These are phyloP conservation scores for Lates japonicus DNA, from an alignment of 2,797 vertebrate species.

Conservation along the genomic window DNA sequence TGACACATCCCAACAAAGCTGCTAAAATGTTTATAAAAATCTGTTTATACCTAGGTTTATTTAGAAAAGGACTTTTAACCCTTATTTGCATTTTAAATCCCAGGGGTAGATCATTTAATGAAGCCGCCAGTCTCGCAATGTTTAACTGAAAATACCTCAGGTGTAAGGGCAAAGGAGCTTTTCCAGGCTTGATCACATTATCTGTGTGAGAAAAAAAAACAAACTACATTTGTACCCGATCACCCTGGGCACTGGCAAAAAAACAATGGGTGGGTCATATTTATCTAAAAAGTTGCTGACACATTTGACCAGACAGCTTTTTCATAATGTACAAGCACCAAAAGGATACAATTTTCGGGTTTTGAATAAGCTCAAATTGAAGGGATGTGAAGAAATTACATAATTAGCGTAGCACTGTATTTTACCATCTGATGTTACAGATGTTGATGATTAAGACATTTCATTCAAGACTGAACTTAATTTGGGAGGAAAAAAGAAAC, in stretches of 20 bases:
- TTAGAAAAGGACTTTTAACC: not conserved
- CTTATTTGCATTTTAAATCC: slow-evolving; percentile 3
- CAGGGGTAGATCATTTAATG: slow-evolving; percentile 15
- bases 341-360: slow-evolving; percentile 3
- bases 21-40: slow-evolving; percentile 9
- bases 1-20: slow-evolving; percentile 4
- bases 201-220: slow-evolving; percentile 9
- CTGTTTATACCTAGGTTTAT: not conserved
- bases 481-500: slow-evolving; percentile 2
- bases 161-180: not conserved
- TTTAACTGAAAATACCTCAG: slow-evolving; percentile 35
- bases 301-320: slow-evolving; percentile 37
- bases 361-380: slow-evolving; percentile 27
- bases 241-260: slow-evolving; percentile 25
- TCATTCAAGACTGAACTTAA: slow-evolving; percentile 42
- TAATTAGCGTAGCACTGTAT: not conserved
- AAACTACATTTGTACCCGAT: slow-evolving; percentile 39
- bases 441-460: slow-evolving; percentile 47
- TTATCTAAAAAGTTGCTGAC: slow-evolving; percentile 29
- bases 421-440: slow-evolving; percentile 3
- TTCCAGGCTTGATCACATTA: slow-evolving; percentile 49
- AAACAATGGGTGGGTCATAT: slow-evolving; percentile 44
- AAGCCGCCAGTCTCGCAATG: slow-evolving; percentile 15
- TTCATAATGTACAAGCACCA: not conserved
- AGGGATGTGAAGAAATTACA: slow-evolving; percentile 18